phyloP scores from a whole-genome alignment of 1,140 invertebrate species.

The Cydia amplana region DNA sequence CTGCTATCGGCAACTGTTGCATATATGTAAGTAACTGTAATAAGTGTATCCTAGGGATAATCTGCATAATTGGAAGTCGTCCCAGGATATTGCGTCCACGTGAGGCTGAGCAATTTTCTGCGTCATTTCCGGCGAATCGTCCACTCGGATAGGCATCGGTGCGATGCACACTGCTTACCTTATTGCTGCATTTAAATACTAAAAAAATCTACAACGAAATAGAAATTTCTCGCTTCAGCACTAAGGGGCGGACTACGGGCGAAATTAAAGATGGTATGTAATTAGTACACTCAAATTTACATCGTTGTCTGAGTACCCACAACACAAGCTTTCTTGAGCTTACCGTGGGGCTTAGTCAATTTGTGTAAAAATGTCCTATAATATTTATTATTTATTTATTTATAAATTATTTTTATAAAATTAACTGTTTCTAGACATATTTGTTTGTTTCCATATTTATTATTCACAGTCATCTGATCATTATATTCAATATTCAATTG shows the following conservation, averaged over 20 bases:
- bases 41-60: slow-evolving; percentile 68
- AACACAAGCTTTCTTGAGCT: too few relatives aligned
- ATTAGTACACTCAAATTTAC: not conserved
- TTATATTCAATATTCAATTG: too few relatives aligned
- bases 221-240: not conserved
- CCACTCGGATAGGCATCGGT: slow-evolving; percentile 52
- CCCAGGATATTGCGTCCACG: slow-evolving; percentile 75
- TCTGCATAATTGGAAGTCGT: slow-evolving; percentile 77
- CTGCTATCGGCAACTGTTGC: slow-evolving; percentile 33
- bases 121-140: slow-evolving; percentile 73
- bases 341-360: too few relatives aligned
- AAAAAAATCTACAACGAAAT: slow-evolving; percentile 29
- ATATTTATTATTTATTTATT: too few relatives aligned
- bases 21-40: slow-evolving; percentile 59
- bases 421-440: too few relatives aligned
- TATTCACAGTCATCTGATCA: too few relatives aligned
- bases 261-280: not conserved
- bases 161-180: slow-evolving; percentile 54
- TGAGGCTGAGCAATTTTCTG: slow-evolving; percentile 75
- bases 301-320: too few relatives aligned
- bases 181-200: slow-evolving; percentile 49
- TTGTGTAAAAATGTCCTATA: too few relatives aligned
- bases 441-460: too few relatives aligned
- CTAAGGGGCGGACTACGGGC: not conserved
- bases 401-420: not conserved